Evolutionary conservation across 2,113 vertebrate genomes (phyloP).

Genomic region (Cheirogaleus medius): DNA sequence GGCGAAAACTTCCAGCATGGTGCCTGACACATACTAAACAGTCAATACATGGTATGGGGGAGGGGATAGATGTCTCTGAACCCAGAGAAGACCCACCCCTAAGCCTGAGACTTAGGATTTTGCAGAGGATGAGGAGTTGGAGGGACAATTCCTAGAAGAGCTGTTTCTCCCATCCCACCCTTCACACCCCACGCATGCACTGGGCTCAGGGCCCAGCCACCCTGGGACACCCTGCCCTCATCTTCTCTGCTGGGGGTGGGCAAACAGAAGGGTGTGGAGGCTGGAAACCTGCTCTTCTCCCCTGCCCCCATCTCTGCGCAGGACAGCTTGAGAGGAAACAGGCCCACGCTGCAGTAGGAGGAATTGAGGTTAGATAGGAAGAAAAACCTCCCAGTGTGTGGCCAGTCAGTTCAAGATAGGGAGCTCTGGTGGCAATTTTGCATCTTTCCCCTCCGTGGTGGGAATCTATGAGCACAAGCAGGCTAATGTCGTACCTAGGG

Average conservation of each 20-base stretch:
- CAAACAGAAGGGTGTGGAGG: slow-evolving; percentile 55
- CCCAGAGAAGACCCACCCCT: neutral
- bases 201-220: slow-evolving; percentile 5
- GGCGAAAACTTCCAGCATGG: neutral
- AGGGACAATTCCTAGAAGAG: neutral
- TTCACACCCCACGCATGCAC: neutral
- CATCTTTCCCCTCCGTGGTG: neutral
- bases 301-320: neutral
- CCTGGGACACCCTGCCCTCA: slow-evolving; percentile 34
- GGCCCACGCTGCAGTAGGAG: slow-evolving; percentile 33
- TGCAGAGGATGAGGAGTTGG: neutral
- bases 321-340: slow-evolving; percentile 65
- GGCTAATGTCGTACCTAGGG: neutral
- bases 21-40: neutral
- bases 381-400: neutral
- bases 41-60: neutral
- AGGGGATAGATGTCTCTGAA: neutral
- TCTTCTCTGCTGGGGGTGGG: neutral
- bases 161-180: neutral
- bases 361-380: slow-evolving; percentile 4
- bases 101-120: neutral
- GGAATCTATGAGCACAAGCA: neutral
- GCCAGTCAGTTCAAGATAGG: neutral
- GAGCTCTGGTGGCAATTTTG: neutral
- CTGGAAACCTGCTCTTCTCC: slow-evolving; percentile 23